A percentile compares a stretch with the other conserved stretches of the same genome.
These are phyloP conservation scores for Masticophis lateralis DNA, from an alignment of 2,797 vertebrate species.

Conservation along the genomic window DNA sequence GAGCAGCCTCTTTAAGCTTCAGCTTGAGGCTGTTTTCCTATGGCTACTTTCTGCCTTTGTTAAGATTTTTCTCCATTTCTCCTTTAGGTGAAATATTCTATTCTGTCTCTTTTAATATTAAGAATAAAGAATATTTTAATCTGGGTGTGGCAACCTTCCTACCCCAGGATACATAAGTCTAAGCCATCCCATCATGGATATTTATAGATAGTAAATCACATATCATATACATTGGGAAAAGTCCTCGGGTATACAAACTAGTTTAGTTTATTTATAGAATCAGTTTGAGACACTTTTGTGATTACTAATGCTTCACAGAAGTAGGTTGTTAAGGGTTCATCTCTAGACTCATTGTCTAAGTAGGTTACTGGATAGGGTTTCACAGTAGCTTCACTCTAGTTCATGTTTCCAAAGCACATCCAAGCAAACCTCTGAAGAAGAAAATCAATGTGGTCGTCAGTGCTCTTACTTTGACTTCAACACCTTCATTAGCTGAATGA, in stretches of 20 bases:
- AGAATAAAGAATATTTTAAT: no score
- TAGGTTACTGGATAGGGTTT: background rate
- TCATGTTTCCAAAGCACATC: background rate
- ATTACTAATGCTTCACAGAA: background rate
- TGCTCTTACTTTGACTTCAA: background rate
- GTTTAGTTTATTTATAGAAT: background rate
- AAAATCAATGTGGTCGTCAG: background rate
- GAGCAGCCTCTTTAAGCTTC: no score
- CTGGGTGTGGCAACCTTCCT: no score
- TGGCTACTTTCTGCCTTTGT: no score
- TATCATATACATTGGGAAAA: background rate
- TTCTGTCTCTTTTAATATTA: no score
- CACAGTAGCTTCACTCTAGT: background rate
- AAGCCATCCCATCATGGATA: background rate
- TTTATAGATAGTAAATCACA: background rate
- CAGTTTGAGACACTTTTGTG: background rate
- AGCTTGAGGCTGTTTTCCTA: no score
- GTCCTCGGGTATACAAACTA: background rate
- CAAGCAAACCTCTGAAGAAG: background rate
- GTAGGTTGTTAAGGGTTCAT: background rate
- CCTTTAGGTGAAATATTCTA: no score
- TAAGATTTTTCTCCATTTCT: no score
- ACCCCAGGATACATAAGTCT: background rate
- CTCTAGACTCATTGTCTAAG: background rate
- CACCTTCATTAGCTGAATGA: background rate